A percentile compares a stretch with the other conserved stretches of the same genome.
Evolutionary conservation across 2,113 vertebrate genomes (phyloP).

Genomic region (Ammodytes dubius): DNA sequence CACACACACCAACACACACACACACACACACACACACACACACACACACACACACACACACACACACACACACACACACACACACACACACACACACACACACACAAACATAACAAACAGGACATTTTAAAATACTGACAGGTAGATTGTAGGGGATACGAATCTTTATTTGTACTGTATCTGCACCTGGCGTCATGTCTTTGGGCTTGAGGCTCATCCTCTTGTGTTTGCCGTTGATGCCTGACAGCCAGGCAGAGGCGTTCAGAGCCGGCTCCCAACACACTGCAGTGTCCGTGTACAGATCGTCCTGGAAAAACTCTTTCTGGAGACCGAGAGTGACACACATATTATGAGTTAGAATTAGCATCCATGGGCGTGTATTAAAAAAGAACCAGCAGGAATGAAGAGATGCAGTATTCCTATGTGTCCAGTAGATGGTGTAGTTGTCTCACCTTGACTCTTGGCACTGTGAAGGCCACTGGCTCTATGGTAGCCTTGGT

Average conservation of each 20-base stretch:
- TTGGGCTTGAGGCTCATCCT: constrained; percentile 87
- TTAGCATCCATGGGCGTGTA: background rate
- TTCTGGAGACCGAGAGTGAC: constrained; percentile 84
- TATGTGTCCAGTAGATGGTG: constrained; percentile 40
- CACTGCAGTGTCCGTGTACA: constrained; percentile 87
- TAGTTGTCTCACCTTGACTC: constrained; percentile 88
- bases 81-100: too few relatives aligned
- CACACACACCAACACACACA: background rate
- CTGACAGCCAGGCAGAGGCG: constrained; percentile 86
- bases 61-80: background rate
- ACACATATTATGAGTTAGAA: background rate
- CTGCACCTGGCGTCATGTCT: constrained; percentile 92
- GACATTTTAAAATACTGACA: background rate
- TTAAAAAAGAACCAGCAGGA: background rate
- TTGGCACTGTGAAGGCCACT: constrained; percentile 91
- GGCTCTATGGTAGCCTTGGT: constrained; percentile 90
- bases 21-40: background rate
- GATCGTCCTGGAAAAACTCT: constrained; percentile 98
- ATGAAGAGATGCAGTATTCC: background rate
- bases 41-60: too few relatives aligned
- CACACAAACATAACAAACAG: background rate
- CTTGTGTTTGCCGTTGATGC: constrained; percentile 85
- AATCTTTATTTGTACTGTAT: background rate
- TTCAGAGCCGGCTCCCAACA: constrained; percentile 89
- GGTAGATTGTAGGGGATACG: background rate